These are phyloP conservation scores for Dinocampus coccinellae DNA, from an alignment of 2,888 invertebrate species.

Conservation along the genomic window DNA sequence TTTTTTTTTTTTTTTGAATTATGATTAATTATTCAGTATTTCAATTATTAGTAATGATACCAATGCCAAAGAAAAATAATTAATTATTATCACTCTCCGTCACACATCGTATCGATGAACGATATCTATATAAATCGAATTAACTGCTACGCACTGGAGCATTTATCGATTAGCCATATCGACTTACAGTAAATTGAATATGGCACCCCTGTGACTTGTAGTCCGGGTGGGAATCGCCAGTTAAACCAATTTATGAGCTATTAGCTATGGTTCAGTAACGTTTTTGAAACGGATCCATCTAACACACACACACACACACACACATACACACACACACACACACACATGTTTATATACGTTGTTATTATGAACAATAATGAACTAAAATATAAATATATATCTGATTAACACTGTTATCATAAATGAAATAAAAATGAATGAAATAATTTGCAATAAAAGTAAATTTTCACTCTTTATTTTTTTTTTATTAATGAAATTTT, in stretches of 20 bases:
- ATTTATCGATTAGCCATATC: constrained; percentile 28
- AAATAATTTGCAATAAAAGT: background rate
- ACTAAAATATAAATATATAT: background rate
- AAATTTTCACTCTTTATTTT: background rate
- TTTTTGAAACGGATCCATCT: constrained; percentile 50
- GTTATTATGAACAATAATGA: constrained; percentile 1
- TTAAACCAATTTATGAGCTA: constrained; percentile 54
- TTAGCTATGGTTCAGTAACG: constrained; percentile 51
- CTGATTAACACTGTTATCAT: background rate
- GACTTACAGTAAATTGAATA: constrained; percentile 47
- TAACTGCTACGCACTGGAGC: background rate
- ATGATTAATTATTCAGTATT: constrained; percentile 1
- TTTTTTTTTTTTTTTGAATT: background rate
- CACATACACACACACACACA: constrained; percentile 18
- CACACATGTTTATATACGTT: background rate
- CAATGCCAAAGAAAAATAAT: background rate
- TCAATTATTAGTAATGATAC: background rate
- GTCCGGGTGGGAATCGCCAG: constrained; percentile 10
- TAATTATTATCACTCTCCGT: background rate
- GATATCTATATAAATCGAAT: background rate
- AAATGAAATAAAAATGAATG: background rate
- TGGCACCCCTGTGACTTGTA: constrained; percentile 33
- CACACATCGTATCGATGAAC: background rate
- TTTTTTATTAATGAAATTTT: background rate
- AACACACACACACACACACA: constrained; percentile 13